Conservation (phyloP, 37 sponge, comb jelly and placozoan species). For the Ephydatia muelleri region DNA sequence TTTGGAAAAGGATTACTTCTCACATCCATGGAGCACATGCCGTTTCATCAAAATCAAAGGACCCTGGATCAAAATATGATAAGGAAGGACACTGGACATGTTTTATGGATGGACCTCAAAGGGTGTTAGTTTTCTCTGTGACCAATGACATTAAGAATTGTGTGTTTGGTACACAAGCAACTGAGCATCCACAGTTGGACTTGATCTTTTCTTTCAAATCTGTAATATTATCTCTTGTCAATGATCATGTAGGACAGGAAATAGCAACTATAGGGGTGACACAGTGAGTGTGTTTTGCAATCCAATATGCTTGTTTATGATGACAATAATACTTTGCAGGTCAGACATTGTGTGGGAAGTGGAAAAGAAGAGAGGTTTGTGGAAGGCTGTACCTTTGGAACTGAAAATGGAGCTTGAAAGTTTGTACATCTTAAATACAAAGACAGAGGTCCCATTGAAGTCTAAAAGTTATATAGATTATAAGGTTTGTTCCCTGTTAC, state of each 20-base stretch:
- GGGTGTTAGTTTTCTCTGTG: slow-evolving; percentile 69
- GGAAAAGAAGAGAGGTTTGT: slow-evolving; percentile 33
- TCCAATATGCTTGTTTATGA: neutral
- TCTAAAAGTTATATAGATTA: neutral
- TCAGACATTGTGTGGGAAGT: slow-evolving; percentile 61
- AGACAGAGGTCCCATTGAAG: neutral
- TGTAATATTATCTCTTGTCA: slow-evolving; percentile 75
- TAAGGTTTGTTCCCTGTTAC: neutral
- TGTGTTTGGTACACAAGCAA: slow-evolving; percentile 21
- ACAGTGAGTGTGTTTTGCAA: slow-evolving; percentile 34
- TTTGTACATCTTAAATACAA: neutral
- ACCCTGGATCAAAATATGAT: neutral
- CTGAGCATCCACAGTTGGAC: slow-evolving; percentile 24
- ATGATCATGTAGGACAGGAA: slow-evolving; percentile 63
- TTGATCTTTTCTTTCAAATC: slow-evolving; percentile 44
- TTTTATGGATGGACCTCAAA: slow-evolving; percentile 76
- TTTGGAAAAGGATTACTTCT: neutral
- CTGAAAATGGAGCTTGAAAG: slow-evolving; percentile 36
- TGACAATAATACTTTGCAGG: slow-evolving; percentile 17
- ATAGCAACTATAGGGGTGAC: slow-evolving; percentile 67
- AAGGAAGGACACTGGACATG: slow-evolving; percentile 67
- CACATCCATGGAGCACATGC: neutral
- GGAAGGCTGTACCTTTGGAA: slow-evolving; percentile 40
- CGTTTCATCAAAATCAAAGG: neutral
- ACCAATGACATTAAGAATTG: slow-evolving; percentile 3